phyloP scores from a whole-genome alignment of 2,888 invertebrate species.

The Drosophila birchii region DNA sequence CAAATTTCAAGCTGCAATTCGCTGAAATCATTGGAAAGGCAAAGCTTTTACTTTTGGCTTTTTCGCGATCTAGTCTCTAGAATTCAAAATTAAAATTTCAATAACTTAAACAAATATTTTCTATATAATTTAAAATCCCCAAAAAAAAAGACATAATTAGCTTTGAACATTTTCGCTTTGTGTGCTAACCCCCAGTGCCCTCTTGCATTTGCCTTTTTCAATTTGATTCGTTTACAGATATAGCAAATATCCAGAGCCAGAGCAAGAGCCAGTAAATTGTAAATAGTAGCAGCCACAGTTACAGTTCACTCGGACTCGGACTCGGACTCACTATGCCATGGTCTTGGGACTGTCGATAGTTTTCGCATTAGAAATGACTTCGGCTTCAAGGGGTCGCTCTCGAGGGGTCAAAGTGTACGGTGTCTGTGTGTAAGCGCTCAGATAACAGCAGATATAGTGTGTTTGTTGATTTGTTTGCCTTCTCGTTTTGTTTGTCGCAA shows the following conservation, averaged over 20 bases:
- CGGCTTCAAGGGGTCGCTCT: constrained; percentile 7
- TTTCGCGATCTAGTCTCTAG: too few relatives aligned
- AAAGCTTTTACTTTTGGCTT: neutral
- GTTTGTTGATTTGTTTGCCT: constrained; percentile 36
- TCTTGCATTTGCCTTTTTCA: constrained; percentile 56
- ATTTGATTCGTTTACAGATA: constrained; percentile 62
- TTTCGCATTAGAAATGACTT: constrained; percentile 44
- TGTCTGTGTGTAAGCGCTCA: constrained; percentile 38
- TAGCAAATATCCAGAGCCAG: constrained; percentile 28
- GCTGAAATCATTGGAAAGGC: neutral
- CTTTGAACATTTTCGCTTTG: neutral
- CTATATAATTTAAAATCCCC: too few relatives aligned
- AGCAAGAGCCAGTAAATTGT: constrained; percentile 10
- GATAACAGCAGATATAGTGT: constrained; percentile 39
- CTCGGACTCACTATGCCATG: too few relatives aligned
- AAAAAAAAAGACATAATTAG: too few relatives aligned
- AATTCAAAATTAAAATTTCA: too few relatives aligned
- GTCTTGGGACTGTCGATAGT: constrained; percentile 48
- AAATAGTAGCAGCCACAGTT: constrained; percentile 29
- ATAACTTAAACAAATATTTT: too few relatives aligned
- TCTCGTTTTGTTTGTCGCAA: constrained; percentile 23
- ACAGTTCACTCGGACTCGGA: constrained; percentile 27
- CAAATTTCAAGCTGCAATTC: neutral
- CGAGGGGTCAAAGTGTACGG: constrained; percentile 13
- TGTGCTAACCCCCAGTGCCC: constrained; percentile 5